Conservation (phyloP, 2,888 invertebrate genomes). For the Chesias legatella region DNA sequence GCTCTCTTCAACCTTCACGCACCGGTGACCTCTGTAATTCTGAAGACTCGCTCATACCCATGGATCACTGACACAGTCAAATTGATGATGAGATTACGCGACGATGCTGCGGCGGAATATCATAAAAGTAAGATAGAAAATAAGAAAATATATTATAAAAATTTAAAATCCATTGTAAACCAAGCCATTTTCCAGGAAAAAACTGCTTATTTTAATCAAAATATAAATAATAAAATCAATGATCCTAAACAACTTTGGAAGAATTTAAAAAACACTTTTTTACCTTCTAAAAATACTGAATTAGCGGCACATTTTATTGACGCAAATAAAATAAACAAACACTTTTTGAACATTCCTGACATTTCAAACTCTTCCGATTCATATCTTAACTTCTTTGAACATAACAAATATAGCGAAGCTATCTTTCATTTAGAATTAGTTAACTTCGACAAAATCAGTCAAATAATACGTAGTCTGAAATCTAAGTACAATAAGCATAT, state of each 20-base stretch:
- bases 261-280: neutral
- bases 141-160: slow-evolving; percentile 1
- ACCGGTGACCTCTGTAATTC: neutral
- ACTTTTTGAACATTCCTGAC: slow-evolving; percentile 1
- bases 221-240: slow-evolving; percentile 2
- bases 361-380: neutral
- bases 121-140: neutral
- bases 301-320: neutral
- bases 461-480: neutral
- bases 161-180: neutral
- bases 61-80: slow-evolving; percentile 3
- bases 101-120: neutral
- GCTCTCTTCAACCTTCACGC: neutral
- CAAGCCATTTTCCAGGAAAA: neutral
- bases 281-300: neutral
- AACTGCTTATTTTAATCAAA: slow-evolving; percentile 1
- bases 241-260: neutral
- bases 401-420: neutral
- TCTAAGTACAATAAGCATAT: slow-evolving; percentile 20
- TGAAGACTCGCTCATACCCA: neutral
- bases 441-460: neutral
- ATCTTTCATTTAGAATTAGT: neutral
- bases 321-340: neutral
- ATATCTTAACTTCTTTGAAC: neutral
- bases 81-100: slow-evolving; percentile 4